Conservation (phyloP, 2,888 invertebrate species). For the Hemithea aestivaria region DNA sequence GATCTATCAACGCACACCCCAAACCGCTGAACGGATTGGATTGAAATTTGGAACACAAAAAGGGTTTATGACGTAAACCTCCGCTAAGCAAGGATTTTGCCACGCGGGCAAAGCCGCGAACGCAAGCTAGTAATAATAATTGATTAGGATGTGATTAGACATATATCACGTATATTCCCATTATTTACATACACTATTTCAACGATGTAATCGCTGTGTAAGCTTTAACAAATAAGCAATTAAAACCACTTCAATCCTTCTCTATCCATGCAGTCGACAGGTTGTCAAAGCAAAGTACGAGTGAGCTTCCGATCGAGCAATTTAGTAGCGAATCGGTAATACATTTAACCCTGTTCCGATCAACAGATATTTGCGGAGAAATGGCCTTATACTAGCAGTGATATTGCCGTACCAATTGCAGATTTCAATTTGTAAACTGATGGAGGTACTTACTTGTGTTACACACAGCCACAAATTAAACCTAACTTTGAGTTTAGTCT, state of each 20-base stretch:
- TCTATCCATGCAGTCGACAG: slow-evolving; percentile 29
- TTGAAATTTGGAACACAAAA: too few species aligned
- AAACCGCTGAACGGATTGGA: too few species aligned
- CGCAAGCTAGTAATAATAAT: too few species aligned
- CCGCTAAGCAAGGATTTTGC: too few species aligned
- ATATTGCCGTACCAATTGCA: slow-evolving; percentile 22
- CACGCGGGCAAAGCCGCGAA: too few species aligned
- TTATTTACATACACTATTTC: background rate
- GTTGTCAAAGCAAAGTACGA: slow-evolving; percentile 28
- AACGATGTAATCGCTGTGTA: slow-evolving; percentile 6
- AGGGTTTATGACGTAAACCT: too few species aligned
- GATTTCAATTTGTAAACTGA: slow-evolving; percentile 25
- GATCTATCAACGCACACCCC: too few species aligned
- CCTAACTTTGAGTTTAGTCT: too few species aligned
- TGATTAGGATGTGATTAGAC: too few species aligned
- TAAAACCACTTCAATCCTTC: slow-evolving; percentile 23
- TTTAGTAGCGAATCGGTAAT: slow-evolving; percentile 25
- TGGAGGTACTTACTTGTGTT: too few species aligned
- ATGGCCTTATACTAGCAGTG: slow-evolving; percentile 26
- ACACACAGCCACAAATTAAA: too few species aligned
- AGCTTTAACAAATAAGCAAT: slow-evolving; percentile 21
- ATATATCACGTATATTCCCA: too few species aligned
- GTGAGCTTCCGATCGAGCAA: slow-evolving; percentile 27
- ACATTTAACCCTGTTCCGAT: slow-evolving; percentile 29
- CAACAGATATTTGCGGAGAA: slow-evolving; percentile 28